Evolutionary conservation across 2,797 vertebrate genomes (phyloP), one percentile per base, ranked within the genome.

Genomic region (Crenuchus spilurus): DNA sequence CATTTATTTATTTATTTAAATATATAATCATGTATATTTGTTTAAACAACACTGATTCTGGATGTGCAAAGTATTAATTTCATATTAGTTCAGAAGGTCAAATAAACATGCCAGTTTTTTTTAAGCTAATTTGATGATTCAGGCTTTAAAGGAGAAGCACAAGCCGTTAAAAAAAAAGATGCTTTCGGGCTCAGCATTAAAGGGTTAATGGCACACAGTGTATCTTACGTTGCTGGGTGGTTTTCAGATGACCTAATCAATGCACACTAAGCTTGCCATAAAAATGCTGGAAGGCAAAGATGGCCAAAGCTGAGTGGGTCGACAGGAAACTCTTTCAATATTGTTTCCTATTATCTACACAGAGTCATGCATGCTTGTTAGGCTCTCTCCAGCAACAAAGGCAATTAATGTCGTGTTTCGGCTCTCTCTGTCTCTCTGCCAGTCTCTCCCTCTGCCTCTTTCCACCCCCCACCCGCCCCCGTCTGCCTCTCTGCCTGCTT

Each of bases 381-480:
- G 82, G 68, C 76, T 80, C 64, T 77, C 35, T 62, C 37, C 22
- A 73, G 70, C 58, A 72, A 86, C 83, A 87, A 84, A 87, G 83
- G 81, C 77, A 87, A 85, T 87, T 82, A 84, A 82, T 84, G 63
- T 82, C 78, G 68, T 20, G 69, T 84, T 84, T 67, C 69, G 66
- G 24, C 65, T 81, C 35, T 70, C 44, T 26, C 65, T 77, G 61
- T 66, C 39, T 71, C 72, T 35, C 52, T 74, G 44, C 0, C 2
- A 4, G 63, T 68, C 44, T 71, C 49, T 62, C 37, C 65, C 63
- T 55, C 67, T 28, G n/a, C n/a, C 24, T 39, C 57, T 49, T 70
- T 14, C n/a, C 46, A 5, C n/a, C 14, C 52, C 42, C 49, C 58
- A 51, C 60, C 26, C 46, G 26, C 49, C 62, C 52, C 66, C 37